Conservation (phyloP, 2,113 vertebrate species). For the Garra rufa region DNA sequence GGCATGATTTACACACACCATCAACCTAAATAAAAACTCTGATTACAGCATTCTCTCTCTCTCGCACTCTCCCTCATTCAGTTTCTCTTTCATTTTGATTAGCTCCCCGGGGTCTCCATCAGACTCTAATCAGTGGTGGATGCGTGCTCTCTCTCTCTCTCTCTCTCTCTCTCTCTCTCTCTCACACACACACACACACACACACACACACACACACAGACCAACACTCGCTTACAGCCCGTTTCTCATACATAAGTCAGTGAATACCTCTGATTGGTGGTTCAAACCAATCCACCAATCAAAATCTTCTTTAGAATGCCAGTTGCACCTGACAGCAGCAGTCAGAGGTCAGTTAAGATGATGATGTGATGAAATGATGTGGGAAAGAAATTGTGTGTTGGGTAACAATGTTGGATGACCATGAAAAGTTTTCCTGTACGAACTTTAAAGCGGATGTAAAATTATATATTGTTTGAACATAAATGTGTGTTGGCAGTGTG, state of each 20-base stretch:
- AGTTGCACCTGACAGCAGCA: not conserved
- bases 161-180: too few relatives aligned
- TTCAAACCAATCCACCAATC: slow-evolving; percentile 10
- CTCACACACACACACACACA: not conserved
- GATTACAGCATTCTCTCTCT: slow-evolving; percentile 37
- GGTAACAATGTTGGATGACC: not conserved
- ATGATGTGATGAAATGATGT: not conserved
- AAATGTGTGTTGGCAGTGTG: too few relatives aligned
- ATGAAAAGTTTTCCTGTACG: not conserved
- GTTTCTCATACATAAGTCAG: not conserved
- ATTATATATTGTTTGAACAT: too few relatives aligned
- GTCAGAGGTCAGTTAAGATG: not conserved
- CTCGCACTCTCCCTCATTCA: slow-evolving; percentile 1
- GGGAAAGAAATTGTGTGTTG: not conserved
- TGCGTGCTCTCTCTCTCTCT: not conserved
- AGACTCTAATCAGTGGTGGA: slow-evolving; percentile 30
- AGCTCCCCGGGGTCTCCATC: slow-evolving; percentile 41
- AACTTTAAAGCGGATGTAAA: too few relatives aligned
- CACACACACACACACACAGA: not conserved
- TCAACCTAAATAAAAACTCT: slow-evolving; percentile 45
- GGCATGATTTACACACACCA: slow-evolving; percentile 44
- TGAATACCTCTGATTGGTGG: slow-evolving; percentile 14
- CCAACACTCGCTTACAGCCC: not conserved
- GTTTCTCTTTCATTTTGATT: slow-evolving; percentile 49
- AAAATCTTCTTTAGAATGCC: not conserved